phyloP scores from a whole-genome alignment of 2,888 invertebrate genomes.

The Imbricaverruca yamaguchii region DNA sequence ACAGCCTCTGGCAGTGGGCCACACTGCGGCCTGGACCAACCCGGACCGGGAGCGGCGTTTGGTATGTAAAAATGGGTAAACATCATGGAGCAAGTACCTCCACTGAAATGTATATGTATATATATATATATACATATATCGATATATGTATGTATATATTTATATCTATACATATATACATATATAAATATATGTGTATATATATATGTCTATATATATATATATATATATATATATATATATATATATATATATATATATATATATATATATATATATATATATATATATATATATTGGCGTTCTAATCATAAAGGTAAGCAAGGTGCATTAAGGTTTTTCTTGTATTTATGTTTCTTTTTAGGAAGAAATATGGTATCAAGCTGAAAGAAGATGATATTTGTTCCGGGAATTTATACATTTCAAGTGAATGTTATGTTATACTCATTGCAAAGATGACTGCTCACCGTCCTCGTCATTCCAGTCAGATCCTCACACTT shows the following conservation, averaged over 20 bases:
- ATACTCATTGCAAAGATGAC: too few species aligned
- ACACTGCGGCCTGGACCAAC: too few species aligned
- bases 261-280: constrained; percentile 8
- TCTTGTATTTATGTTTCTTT: background rate
- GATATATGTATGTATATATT: background rate
- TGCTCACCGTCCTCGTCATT: too few species aligned
- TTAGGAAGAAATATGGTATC: background rate
- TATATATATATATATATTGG: background rate
- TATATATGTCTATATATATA: background rate
- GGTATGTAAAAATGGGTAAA: background rate
- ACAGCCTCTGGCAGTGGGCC: too few species aligned
- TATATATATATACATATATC: background rate
- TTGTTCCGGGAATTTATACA: background rate
- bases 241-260: constrained; percentile 8
- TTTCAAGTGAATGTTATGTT: background rate
- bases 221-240: constrained; percentile 4
- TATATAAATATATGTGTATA: background rate
- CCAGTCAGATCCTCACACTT: too few species aligned
- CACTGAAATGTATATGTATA: background rate
- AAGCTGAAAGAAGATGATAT: background rate
- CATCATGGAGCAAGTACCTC: background rate
- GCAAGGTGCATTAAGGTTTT: background rate
- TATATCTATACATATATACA: too few species aligned
- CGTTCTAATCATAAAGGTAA: too few species aligned
- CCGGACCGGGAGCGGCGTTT: too few species aligned